Percentiles rank a stretch among this genome's conserved stretches.
These are phyloP conservation scores for Drosophila pseudotalamancana DNA, from an alignment of 2,888 invertebrate genomes.

Conservation along the genomic window DNA sequence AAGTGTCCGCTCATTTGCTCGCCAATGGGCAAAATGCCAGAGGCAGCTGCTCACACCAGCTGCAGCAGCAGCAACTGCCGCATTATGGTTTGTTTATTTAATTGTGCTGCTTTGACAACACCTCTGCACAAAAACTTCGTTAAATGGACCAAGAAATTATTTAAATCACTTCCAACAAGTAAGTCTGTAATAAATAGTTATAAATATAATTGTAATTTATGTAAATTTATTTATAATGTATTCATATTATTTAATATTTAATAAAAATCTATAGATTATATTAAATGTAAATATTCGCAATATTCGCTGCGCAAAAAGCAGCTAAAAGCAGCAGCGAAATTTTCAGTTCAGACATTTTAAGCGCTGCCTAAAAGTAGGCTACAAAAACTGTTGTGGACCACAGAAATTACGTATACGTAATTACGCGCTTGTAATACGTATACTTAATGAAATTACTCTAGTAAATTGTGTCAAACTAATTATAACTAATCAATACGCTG, in stretches of 20 bases:
- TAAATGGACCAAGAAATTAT: conserved; percentile 33
- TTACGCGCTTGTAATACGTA: conserved; percentile 10
- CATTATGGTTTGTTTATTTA: not conserved
- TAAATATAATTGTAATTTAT: conserved; percentile 28
- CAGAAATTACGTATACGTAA: conserved; percentile 23
- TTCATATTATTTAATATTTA: no score
- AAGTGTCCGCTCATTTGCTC: conserved; percentile 53
- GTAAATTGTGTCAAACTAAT: conserved; percentile 52
- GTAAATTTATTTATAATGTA: not conserved
- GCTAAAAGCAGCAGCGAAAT: not conserved
- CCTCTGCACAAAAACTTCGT: conserved; percentile 35
- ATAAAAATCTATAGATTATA: not conserved
- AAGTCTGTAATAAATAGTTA: no score
- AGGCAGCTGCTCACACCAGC: conserved; percentile 24
- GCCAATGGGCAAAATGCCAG: conserved; percentile 59
- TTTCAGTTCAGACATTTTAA: conserved; percentile 3
- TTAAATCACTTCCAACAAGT: conserved; percentile 46
- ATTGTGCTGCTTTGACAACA: conserved; percentile 27
- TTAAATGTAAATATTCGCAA: not conserved
- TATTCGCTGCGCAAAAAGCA: not conserved
- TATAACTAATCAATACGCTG: conserved; percentile 44
- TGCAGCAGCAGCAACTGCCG: conserved; percentile 10
- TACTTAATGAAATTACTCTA: conserved; percentile 9
- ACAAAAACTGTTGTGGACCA: not conserved
- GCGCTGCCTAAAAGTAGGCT: conserved; percentile 40